phyloP scores from a whole-genome alignment of 2,888 invertebrate species.

The Drosophila picticornis region DNA sequence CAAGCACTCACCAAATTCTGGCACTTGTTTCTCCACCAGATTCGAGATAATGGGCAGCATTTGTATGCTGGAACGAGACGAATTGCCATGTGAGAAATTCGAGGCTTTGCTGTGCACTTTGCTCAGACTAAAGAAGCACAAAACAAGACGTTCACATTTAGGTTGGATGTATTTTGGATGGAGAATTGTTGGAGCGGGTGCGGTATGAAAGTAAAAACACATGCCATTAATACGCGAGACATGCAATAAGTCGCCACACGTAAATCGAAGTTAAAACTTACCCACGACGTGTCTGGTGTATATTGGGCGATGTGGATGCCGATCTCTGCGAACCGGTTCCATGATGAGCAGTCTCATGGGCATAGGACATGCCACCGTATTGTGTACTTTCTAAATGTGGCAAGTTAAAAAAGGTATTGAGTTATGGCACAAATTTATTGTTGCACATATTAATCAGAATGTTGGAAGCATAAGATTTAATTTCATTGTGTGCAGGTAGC shows the following conservation, averaged over 20 bases:
- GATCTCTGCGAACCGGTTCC: slow-evolving; percentile 76
- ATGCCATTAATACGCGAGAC: slow-evolving; percentile 45
- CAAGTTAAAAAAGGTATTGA: slow-evolving; percentile 1
- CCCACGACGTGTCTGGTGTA: slow-evolving; percentile 82
- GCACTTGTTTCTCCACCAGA: slow-evolving; percentile 84
- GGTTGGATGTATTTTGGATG: slow-evolving; percentile 22
- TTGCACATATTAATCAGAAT: slow-evolving; percentile 19
- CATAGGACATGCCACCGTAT: slow-evolving; percentile 74
- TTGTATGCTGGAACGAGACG: slow-evolving; percentile 85
- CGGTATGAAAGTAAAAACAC: slow-evolving; percentile 57
- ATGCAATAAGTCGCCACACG: slow-evolving; percentile 6
- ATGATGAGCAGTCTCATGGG: slow-evolving; percentile 72
- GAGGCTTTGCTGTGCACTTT: slow-evolving; percentile 81
- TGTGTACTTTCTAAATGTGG: slow-evolving; percentile 71
- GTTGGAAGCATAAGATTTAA: slow-evolving; percentile 31
- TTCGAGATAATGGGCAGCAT: slow-evolving; percentile 85
- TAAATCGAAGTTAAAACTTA: slow-evolving; percentile 59
- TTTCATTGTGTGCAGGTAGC: slow-evolving; percentile 35
- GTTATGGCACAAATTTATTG: not conserved
- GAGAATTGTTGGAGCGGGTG: slow-evolving; percentile 3
- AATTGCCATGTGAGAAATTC: slow-evolving; percentile 84
- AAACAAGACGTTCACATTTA: slow-evolving; percentile 25
- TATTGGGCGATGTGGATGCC: slow-evolving; percentile 83
- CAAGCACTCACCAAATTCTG: slow-evolving; percentile 82
- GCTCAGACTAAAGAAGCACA: slow-evolving; percentile 52